These are phyloP conservation scores for Drosophila sturtevanti DNA, from an alignment of 1,140 invertebrate species.

Conservation along the genomic window DNA sequence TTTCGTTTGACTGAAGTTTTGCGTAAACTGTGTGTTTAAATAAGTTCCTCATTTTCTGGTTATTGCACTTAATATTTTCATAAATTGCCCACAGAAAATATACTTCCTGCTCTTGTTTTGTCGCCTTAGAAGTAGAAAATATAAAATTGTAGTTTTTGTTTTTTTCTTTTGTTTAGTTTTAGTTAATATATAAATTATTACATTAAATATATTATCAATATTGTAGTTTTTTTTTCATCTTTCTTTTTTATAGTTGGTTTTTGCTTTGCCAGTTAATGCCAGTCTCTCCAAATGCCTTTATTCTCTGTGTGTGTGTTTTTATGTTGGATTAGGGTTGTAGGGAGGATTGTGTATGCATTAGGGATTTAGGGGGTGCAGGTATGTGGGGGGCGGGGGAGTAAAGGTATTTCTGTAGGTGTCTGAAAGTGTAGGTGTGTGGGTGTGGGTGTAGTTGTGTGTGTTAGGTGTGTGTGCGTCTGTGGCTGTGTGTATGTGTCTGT, in stretches of 20 bases:
- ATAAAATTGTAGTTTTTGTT: conserved; percentile 49
- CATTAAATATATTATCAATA: conserved; percentile 77
- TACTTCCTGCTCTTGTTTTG: conserved; percentile 19
- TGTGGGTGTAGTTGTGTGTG: conserved; percentile 15
- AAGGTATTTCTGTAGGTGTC: not conserved
- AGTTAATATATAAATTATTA: conserved; percentile 79
- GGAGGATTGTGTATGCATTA: not conserved
- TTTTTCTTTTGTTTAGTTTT: conserved; percentile 55
- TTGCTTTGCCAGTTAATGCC: conserved; percentile 64
- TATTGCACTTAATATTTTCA: not conserved
- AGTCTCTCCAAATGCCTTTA: conserved; percentile 72
- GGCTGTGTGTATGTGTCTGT: too few species aligned
- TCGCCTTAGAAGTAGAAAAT: conserved; percentile 60
- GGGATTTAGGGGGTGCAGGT: conserved; percentile 10
- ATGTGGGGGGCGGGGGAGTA: too few species aligned
- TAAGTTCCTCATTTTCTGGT: conserved; percentile 38
- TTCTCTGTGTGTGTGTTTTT: conserved; percentile 43
- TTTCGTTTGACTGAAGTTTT: conserved; percentile 30
- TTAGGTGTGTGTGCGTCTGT: too few species aligned
- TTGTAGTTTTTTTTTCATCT: conserved; percentile 55
- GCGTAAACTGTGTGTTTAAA: conserved; percentile 37
- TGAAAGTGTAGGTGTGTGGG: too few species aligned
- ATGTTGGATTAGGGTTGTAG: conserved; percentile 16
- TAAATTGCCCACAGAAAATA: not conserved
- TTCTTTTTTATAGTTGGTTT: conserved; percentile 62